phyloP scores from a whole-genome alignment of 2,113 vertebrate genomes.

The Hemibagrus wyckioides region DNA sequence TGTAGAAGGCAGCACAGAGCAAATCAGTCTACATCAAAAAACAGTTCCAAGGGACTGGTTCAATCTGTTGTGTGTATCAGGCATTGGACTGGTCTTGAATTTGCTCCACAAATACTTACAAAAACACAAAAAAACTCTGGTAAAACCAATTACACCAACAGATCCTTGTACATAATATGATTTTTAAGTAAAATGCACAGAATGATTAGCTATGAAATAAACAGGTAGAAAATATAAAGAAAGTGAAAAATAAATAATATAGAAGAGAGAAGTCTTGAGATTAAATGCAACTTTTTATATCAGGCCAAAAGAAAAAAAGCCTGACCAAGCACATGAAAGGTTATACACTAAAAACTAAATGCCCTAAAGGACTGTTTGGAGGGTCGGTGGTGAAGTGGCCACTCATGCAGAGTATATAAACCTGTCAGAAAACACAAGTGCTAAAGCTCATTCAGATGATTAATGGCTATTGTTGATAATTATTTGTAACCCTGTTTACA shows the following conservation, averaged over 20 bases:
- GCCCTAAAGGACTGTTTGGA: background rate
- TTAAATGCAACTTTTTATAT: background rate
- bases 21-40: background rate
- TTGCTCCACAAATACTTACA: background rate
- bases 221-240: background rate
- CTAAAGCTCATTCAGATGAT: conserved; percentile 1
- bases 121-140: background rate
- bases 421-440: background rate
- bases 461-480: background rate
- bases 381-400: background rate
- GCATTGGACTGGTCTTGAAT: background rate
- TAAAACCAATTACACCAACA: background rate
- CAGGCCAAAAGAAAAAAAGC: background rate
- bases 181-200: background rate
- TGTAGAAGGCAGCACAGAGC: conserved; percentile 43
- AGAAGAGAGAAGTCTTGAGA: background rate
- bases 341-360: background rate
- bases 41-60: background rate
- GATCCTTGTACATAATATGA: background rate
- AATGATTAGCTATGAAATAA: background rate
- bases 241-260: background rate
- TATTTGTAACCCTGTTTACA: background rate
- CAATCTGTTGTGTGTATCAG: background rate
- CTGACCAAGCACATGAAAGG: background rate
- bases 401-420: background rate